Conservation (phyloP, 2,888 invertebrate species). For the Chorisops tibialis region DNA sequence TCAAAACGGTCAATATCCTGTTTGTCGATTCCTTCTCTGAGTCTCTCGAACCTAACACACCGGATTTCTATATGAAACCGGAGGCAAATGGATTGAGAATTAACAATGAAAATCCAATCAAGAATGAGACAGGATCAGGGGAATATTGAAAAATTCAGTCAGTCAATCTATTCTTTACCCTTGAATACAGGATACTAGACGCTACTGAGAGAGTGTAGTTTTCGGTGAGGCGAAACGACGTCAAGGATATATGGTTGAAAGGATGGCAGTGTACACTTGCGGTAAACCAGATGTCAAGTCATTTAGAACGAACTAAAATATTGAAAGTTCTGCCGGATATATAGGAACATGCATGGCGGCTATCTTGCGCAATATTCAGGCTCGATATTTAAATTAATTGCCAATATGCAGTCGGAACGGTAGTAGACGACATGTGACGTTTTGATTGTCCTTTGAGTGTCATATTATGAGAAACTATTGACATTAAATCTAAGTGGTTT, state of each 20-base stretch:
- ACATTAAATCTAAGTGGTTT: too few relatives aligned
- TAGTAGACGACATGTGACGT: constrained; percentile 5
- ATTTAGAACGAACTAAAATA: constrained; percentile 15
- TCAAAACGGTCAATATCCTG: constrained; percentile 2
- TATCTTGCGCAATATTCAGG: not conserved
- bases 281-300: constrained; percentile 29
- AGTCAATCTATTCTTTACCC: constrained; percentile 12
- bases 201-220: not conserved
- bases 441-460: too few relatives aligned
- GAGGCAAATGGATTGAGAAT: constrained; percentile 26
- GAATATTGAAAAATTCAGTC: constrained; percentile 31
- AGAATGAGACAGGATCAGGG: constrained; percentile 23
- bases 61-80: constrained; percentile 2
- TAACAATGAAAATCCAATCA: constrained; percentile 32
- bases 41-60: not conserved
- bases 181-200: not conserved
- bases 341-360: not conserved
- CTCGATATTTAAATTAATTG: constrained; percentile 12
- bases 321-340: not conserved
- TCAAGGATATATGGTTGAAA: constrained; percentile 7
- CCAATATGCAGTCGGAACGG: constrained; percentile 1
- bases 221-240: not conserved
- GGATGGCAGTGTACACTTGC: constrained; percentile 19
- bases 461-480: too few relatives aligned
- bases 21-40: too few relatives aligned